Conservation (phyloP, 2,113 vertebrate species). For the Bothrops jararaca region DNA sequence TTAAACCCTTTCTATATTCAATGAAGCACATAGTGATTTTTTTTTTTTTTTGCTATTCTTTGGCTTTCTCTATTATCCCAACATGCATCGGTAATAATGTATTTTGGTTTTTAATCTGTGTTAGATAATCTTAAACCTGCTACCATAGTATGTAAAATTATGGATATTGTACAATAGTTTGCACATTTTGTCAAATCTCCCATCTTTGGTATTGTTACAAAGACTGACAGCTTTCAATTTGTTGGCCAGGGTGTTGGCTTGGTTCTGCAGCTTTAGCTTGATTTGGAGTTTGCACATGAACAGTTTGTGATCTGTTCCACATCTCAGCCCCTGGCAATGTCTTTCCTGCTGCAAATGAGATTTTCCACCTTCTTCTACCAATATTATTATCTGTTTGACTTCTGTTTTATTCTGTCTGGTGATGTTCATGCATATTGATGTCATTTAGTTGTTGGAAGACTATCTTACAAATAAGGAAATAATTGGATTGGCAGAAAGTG, state of each 20-base stretch:
- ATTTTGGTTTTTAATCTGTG: not conserved
- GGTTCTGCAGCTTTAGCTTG: not conserved
- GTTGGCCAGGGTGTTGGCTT: not conserved
- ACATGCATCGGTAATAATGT: not conserved
- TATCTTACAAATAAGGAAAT: not conserved
- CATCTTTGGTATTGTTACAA: not conserved
- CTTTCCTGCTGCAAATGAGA: not conserved
- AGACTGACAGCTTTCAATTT: not conserved
- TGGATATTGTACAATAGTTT: not conserved
- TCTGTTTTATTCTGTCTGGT: not conserved
- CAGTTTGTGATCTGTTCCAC: not conserved
- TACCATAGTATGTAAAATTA: not conserved
- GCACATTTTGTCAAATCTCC: not conserved
- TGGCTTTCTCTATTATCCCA: not conserved
- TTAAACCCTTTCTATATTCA: not conserved
- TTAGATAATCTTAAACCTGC: not conserved
- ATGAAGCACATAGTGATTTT: not conserved
- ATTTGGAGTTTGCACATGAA: not conserved
- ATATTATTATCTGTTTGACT: not conserved
- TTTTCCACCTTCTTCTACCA: not conserved
- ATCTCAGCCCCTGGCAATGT: not conserved
- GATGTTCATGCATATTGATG: not conserved
- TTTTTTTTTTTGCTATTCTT: not conserved
- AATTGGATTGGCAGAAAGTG: not conserved
- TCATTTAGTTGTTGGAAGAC: not conserved